Evolutionary conservation across 2,888 invertebrate genomes (phyloP).

Genomic region (Apamea crenata): DNA sequence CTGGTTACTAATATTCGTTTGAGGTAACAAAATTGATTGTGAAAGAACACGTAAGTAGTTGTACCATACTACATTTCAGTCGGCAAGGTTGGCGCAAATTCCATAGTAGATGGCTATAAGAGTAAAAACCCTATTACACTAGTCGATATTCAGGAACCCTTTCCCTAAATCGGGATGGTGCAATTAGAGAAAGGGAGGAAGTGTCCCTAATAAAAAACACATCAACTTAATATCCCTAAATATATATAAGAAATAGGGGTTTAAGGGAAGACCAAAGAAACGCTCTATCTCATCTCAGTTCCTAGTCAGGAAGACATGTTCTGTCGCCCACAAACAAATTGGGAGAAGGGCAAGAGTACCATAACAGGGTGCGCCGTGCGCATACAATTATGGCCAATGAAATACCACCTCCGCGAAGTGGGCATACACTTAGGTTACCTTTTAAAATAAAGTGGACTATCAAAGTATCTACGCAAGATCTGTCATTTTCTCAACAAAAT

Average conservation of each 20-base stretch:
- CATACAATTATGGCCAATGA: background rate
- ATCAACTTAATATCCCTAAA: background rate
- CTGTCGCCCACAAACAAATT: background rate
- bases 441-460: background rate
- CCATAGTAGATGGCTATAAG: background rate
- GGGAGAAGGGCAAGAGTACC: background rate
- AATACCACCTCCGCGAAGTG: background rate
- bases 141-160: background rate
- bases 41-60: background rate
- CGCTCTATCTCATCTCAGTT: background rate
- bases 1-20: background rate
- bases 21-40: background rate
- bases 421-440: background rate
- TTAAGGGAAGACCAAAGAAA: background rate
- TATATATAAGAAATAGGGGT: background rate
- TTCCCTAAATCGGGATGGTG: background rate
- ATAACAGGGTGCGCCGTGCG: background rate
- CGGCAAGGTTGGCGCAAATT: background rate
- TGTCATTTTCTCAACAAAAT: background rate
- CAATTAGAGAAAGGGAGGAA: background rate
- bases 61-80: background rate
- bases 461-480: background rate
- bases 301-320: background rate
- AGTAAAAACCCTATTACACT: background rate
- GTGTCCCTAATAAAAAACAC: background rate